These are phyloP conservation scores for Clarias gariepinus DNA, from an alignment of 2,113 vertebrate genomes.

Conservation along the genomic window DNA sequence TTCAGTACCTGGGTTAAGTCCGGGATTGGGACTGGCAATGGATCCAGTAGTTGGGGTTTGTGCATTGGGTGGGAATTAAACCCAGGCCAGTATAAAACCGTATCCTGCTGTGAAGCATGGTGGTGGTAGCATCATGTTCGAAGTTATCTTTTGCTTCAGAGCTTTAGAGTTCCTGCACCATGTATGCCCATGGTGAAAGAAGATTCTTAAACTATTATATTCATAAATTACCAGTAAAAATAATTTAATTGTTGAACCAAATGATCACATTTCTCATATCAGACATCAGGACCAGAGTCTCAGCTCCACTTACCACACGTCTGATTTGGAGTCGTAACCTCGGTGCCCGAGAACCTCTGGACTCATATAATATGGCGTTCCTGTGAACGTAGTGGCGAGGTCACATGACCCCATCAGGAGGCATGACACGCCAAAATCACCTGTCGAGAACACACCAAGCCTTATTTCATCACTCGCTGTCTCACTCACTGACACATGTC, in stretches of 20 bases:
- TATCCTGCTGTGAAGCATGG: background rate
- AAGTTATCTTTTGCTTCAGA: too few relatives aligned
- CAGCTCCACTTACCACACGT: constrained; percentile 78
- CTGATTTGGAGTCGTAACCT: constrained; percentile 84
- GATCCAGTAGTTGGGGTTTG: too few relatives aligned
- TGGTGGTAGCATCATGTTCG: background rate
- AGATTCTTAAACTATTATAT: background rate
- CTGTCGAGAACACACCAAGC: constrained; percentile 59
- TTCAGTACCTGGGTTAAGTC: too few relatives aligned
- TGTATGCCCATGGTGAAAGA: too few relatives aligned
- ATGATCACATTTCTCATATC: background rate
- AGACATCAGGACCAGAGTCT: background rate
- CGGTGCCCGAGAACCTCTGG: constrained; percentile 83
- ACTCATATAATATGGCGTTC: constrained; percentile 87
- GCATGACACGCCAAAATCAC: constrained; percentile 87
- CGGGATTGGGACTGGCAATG: too few relatives aligned
- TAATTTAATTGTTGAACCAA: background rate
- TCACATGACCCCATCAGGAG: constrained; percentile 85
- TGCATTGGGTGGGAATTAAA: too few relatives aligned
- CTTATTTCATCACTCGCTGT: background rate
- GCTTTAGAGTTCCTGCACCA: background rate
- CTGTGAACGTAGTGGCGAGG: constrained; percentile 84
- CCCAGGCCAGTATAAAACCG: background rate
- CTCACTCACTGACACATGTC: background rate
- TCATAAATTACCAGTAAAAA: background rate